Base-by-base conservation (phyloP, 2,797 vertebrate genomes). In the Allobates femoralis region DNA sequence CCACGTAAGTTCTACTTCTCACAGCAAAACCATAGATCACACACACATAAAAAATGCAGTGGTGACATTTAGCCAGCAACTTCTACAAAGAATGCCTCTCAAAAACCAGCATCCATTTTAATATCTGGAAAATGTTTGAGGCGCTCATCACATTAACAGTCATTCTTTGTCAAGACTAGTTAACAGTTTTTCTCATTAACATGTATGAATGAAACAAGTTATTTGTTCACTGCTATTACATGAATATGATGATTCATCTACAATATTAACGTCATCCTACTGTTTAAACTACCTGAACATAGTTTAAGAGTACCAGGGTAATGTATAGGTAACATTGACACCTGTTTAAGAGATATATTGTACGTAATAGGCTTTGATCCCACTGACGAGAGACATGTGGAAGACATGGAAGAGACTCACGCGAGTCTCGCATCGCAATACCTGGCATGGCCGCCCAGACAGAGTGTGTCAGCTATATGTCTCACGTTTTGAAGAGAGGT, bases 21-120 rank as follows among this genome's bases (percentile, higher is more conserved):
- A 84, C 56, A 84, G 55, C 56, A 46, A 58, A 58, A 62, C 21
- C 51, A 75, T 46, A 76, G 82, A 76, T 76, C 55, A 64, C 58
- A 76, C 41, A 74, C 64, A 82, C 51, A 74, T 32, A 76, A 64
- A 62, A 75, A 75, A 83, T 74, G 55, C 71, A 50, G 37, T n/a
- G n/a, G 53, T 76, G 82, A 84, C 82, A 84, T 84, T 76, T 84
- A 84, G 71, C 81, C 69, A 76, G 74, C 56, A 51, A 23, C 58
- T 60, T 62, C 18, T 46, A 83, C 67, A 83, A 74, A 41, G 50
- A 60, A 58, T 74, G 53, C 15, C 53, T 82, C 66, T n/a, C 3
- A 67, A 46, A 56, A 83, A 83, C 50, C 37, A 26, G 58, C 53
- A 74, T 83, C 53, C 67, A 74, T 73, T 83, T 73, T 83, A 83